Base-by-base conservation (phyloP, 2,888 invertebrate genomes). In the Drosophila mulleri region DNA sequence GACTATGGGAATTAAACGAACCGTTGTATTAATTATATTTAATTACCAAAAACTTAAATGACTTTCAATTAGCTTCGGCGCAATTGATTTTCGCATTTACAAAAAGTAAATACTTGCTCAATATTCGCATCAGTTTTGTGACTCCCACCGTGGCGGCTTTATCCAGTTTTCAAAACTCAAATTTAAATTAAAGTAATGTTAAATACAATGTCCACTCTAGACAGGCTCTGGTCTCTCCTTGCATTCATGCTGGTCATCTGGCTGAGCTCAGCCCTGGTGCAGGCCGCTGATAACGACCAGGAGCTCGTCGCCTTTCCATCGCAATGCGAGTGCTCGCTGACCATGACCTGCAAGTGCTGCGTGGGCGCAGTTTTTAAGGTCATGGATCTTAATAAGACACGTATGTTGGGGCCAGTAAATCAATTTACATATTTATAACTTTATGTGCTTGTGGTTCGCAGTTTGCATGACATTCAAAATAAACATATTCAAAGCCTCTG, bases 271-370 rank as follows among this genome's bases (percentile, higher is more conserved):
- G 3, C 29, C 0, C 11, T 41, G 2, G 48, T 16, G 9, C 35
- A 52, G n/a, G 32, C 53, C 2, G 32, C 26, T 9, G 47, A n/a
- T 39, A 18, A 44, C 14, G 23, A 56, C 26, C 7, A 47, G 11
- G 56, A 72, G 16, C 12, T 78, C 3, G 42, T 83, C 14, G 57
- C 75, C n/a, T 59, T 87, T 20, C 64, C 71, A 2, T 45, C 71
- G 11, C 23, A 58, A 1, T 86, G 86, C 58, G 56, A 59, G n/a
- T 86, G 84, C 42, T 58, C 78, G 11, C 20, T 71, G 18, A n/a
- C 29, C 5, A 20, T 84, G 62, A 58, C 66, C 57, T 86, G 89
- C 72, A 77, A 14, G 16, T 86, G 86, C 35, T 86, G 89, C 61
- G 78, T 87, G 14, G 67, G 68, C 35, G 68, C 69, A 23, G 39